phyloP scores from a whole-genome alignment of 2,113 vertebrate genomes.

The Lepus europaeus region DNA sequence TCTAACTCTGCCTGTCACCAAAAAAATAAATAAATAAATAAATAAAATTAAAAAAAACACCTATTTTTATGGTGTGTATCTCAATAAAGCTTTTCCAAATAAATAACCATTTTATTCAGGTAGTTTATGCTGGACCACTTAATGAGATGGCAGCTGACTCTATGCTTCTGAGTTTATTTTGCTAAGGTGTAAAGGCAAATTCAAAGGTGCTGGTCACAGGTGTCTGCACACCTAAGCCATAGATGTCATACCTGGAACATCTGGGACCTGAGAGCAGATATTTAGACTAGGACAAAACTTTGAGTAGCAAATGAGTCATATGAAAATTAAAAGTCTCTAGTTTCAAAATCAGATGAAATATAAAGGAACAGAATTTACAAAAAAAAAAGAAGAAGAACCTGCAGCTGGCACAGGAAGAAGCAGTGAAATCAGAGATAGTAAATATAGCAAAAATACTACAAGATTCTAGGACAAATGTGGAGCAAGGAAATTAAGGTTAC shows the following conservation, averaged over 20 bases:
- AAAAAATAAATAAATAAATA: no score
- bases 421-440: neutral
- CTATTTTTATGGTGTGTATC: neutral
- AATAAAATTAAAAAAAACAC: neutral
- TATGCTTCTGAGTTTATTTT: slow-evolving; percentile 40
- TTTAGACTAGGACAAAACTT: slow-evolving; percentile 49
- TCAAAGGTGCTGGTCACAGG: slow-evolving; percentile 62
- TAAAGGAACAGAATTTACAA: slow-evolving; percentile 6
- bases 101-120: slow-evolving; percentile 15
- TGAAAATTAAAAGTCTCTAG: slow-evolving; percentile 70
- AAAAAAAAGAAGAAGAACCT: slow-evolving; percentile 39
- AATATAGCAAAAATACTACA: neutral
- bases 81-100: slow-evolving; percentile 52
- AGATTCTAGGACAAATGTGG: neutral
- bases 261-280: slow-evolving; percentile 45
- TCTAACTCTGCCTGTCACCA: no score
- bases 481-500: neutral
- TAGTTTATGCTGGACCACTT: neutral
- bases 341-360: slow-evolving; percentile 66
- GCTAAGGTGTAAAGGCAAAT: slow-evolving; percentile 75
- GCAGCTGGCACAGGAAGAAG: neutral
- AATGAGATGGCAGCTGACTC: neutral
- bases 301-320: slow-evolving; percentile 79
- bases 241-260: slow-evolving; percentile 61
- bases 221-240: slow-evolving; percentile 46